Percentiles rank a stretch among this genome's conserved stretches.
Conservation (phyloP, 2,888 invertebrate species). For the Alcis repandata region DNA sequence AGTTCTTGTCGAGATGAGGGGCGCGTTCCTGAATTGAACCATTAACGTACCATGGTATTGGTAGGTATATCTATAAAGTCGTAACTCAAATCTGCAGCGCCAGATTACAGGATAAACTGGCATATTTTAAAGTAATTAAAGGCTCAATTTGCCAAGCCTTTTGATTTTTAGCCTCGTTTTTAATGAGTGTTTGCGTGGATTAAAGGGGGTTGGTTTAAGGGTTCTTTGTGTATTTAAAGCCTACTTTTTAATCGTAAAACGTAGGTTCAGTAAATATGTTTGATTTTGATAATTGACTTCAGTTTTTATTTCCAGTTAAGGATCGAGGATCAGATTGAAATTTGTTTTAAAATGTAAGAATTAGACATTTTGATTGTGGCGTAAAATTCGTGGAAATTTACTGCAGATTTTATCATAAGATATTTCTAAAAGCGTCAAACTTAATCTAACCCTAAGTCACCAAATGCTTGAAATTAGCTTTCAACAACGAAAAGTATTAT, state of each 20-base stretch:
- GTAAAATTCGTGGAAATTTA: too few relatives aligned
- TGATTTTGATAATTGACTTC: conserved; percentile 3
- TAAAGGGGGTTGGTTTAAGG: neutral
- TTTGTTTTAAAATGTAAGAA: neutral
- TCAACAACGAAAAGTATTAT: too few relatives aligned
- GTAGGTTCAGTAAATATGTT: neutral
- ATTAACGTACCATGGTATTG: too few relatives aligned
- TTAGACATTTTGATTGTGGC: too few relatives aligned
- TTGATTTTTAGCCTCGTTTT: conserved; percentile 22
- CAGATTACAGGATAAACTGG: conserved; percentile 6
- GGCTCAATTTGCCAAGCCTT: conserved; percentile 20
- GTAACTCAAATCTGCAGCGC: neutral
- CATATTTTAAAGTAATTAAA: conserved; percentile 9
- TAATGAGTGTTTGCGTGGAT: conserved; percentile 23
- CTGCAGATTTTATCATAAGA: too few relatives aligned
- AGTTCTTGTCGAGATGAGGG: too few relatives aligned
- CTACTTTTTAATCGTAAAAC: conserved; percentile 10
- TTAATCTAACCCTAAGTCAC: too few relatives aligned
- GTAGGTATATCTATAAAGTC: too few relatives aligned
- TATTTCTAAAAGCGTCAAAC: too few relatives aligned
- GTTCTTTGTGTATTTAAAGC: conserved; percentile 3
- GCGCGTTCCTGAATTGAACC: too few relatives aligned
- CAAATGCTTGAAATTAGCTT: too few relatives aligned
- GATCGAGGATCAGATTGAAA: neutral
- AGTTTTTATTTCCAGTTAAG: neutral